Conservation (phyloP, 2,113 vertebrate genomes). For the Salminus brasiliensis region DNA sequence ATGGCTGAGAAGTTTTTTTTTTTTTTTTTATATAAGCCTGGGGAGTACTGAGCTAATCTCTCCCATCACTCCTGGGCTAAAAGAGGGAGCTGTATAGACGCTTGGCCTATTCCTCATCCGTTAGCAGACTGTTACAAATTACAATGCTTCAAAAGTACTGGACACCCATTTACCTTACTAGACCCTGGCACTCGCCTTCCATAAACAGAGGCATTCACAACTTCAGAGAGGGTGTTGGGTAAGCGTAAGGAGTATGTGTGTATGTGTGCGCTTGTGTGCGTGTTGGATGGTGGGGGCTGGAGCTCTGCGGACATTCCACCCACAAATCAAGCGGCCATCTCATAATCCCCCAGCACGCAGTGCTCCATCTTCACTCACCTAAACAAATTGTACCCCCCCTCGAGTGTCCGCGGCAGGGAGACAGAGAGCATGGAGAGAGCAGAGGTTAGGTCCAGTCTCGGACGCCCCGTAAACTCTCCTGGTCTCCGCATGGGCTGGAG, state of each 20-base stretch:
- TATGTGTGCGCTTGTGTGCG: not conserved
- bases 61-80: conserved; percentile 54
- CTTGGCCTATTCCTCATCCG: conserved; percentile 11
- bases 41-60: conserved; percentile 59
- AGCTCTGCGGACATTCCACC: conserved; percentile 55
- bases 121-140: conserved; percentile 14
- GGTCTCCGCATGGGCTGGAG: conserved; percentile 52
- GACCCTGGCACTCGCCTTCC: conserved; percentile 6
- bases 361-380: conserved; percentile 72
- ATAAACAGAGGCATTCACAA: conserved; percentile 40
- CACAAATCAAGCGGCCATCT: conserved; percentile 74
- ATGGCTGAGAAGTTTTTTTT: conserved; percentile 49
- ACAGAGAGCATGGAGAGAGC: conserved; percentile 65
- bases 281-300: conserved; percentile 49
- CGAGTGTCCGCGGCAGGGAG: conserved; percentile 64
- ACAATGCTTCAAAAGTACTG: conserved; percentile 37
- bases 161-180: conserved; percentile 29
- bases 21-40: conserved; percentile 48
- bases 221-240: conserved; percentile 45
- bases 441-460: conserved; percentile 56
- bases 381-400: conserved; percentile 72
- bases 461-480: conserved; percentile 55
- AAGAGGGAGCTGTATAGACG: conserved; percentile 41
- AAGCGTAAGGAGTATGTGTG: not conserved
- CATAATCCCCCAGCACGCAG: conserved; percentile 69